phyloP scores from a whole-genome alignment of 2,888 invertebrate genomes.

The Cartodere bifasciata region DNA sequence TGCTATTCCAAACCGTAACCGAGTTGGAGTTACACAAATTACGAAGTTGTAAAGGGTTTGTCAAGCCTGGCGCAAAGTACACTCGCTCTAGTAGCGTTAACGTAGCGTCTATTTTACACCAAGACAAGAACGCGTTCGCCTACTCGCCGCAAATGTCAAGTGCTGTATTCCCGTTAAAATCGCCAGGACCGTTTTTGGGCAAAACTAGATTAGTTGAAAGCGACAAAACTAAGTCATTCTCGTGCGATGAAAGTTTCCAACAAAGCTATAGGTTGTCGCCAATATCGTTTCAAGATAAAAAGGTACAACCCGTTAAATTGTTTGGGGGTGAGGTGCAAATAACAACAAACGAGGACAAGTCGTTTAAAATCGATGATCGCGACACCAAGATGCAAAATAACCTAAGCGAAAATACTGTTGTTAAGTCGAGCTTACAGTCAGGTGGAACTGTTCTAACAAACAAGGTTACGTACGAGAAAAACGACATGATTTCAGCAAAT shows the following conservation, averaged over 20 bases:
- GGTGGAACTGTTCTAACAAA: constrained; percentile 57
- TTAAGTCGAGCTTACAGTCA: constrained; percentile 69
- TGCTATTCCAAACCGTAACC: constrained; percentile 66
- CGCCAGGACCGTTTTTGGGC: constrained; percentile 71
- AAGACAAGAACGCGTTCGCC: constrained; percentile 35
- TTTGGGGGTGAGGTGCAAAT: constrained; percentile 72
- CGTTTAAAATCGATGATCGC: constrained; percentile 29
- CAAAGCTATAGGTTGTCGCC: constrained; percentile 26
- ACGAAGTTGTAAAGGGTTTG: constrained; percentile 62
- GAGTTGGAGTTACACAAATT: constrained; percentile 69
- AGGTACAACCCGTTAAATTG: constrained; percentile 45
- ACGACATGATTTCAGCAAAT: too few species aligned
- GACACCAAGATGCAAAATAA: constrained; percentile 26
- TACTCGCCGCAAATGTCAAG: constrained; percentile 31
- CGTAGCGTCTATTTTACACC: constrained; percentile 34
- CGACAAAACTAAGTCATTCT: constrained; percentile 34
- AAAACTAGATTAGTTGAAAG: constrained; percentile 67
- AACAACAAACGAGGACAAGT: constrained; percentile 55
- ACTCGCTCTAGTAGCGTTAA: constrained; percentile 34
- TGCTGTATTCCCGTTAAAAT: constrained; percentile 49
- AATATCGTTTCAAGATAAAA: constrained; percentile 24
- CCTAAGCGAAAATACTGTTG: constrained; percentile 46
- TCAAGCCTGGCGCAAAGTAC: constrained; percentile 30
- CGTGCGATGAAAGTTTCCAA: constrained; percentile 30
- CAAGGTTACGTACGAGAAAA: constrained; percentile 25